phyloP scores from a whole-genome alignment of 2,797 vertebrate species.

The Chanos chanos region DNA sequence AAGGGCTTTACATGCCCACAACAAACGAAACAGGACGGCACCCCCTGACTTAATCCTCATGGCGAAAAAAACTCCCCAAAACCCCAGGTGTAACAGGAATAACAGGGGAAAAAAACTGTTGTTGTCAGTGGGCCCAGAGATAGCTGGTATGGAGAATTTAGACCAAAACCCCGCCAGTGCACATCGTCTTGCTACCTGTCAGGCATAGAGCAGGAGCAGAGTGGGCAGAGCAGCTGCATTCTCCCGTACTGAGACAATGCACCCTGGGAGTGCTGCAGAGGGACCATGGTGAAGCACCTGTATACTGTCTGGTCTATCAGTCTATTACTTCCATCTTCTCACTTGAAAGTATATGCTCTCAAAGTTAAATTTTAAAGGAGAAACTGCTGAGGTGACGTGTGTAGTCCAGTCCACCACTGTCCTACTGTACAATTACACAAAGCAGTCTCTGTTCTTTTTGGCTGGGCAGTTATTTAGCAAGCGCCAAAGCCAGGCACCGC shows the following conservation, averaged over 20 bases:
- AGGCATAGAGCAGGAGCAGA: neutral
- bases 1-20: no score
- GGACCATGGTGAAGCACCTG: neutral
- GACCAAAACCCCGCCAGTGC: neutral
- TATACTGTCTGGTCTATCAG: no score
- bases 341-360: no score
- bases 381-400: no score
- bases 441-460: conserved; percentile 7
- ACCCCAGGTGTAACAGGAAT: conserved; percentile 7
- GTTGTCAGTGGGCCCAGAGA: neutral
- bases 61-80: no score
- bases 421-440: neutral
- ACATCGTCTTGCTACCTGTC: conserved; percentile 3
- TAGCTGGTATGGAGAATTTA: neutral
- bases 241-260: conserved; percentile 17
- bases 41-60: no score
- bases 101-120: neutral
- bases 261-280: conserved; percentile 6
- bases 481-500: conserved; percentile 3
- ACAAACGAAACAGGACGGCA: no score
- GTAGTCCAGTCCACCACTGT: neutral
- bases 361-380: no score
- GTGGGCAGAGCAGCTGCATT: conserved; percentile 24
- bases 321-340: no score
- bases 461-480: neutral